Evolutionary conservation across 2,113 vertebrate species (phyloP).

Genomic region (Phasianus colchicus): DNA sequence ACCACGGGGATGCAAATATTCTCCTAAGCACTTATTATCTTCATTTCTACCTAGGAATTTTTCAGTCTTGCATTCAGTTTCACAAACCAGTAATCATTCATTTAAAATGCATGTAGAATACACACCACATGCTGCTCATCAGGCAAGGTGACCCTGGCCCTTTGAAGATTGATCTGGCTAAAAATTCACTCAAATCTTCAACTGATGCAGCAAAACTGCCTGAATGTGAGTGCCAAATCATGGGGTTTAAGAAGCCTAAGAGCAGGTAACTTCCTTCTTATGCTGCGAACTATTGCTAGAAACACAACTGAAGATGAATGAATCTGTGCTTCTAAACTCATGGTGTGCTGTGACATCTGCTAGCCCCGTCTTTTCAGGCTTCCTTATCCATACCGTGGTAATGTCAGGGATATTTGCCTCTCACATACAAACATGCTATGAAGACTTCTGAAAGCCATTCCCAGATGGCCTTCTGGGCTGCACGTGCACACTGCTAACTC

Average conservation of each 20-base stretch:
- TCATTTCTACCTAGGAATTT: constrained; percentile 18
- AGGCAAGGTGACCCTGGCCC: not conserved
- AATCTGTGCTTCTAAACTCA: not conserved
- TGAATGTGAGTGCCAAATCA: not conserved
- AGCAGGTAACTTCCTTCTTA: not conserved
- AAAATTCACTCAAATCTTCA: not conserved
- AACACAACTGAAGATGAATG: not conserved
- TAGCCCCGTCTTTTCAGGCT: not conserved
- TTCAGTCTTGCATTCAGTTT: not conserved
- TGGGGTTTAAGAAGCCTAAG: rapidly evolving
- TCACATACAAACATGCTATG: not conserved
- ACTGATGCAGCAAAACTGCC: not conserved
- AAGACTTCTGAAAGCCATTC: not conserved
- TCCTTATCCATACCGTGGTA: not conserved
- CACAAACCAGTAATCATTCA: not conserved
- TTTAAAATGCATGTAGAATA: not conserved
- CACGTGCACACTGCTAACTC: too few relatives aligned
- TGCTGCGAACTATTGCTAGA: not conserved
- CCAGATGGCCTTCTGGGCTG: rapidly evolving
- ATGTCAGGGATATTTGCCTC: not conserved
- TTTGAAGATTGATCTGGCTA: not conserved
- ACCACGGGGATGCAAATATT: not conserved
- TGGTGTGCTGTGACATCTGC: not conserved
- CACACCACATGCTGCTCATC: not conserved
- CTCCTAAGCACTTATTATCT: not conserved